Evolutionary conservation across 2,888 invertebrate species (phyloP), one percentile per base, ranked within the genome.

Genomic region (Drosophila leonis): DNA sequence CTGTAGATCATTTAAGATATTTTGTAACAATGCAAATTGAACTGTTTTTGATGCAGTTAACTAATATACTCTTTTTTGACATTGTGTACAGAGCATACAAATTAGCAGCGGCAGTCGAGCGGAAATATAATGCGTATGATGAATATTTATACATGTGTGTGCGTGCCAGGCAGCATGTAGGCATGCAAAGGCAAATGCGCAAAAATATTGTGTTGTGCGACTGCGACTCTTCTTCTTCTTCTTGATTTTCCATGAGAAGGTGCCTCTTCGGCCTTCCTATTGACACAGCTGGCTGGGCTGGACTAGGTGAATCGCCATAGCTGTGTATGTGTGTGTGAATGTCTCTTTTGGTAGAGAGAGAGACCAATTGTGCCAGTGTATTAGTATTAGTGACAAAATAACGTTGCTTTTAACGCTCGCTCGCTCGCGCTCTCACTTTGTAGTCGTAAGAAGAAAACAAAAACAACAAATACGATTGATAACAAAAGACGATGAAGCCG

Each of bases 121-220:
- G 90, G 90, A 90, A 90, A 91, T 90, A 89, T 80, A 84, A 77
- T 86, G 88, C 81, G 82, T 83, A 74, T 71, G 70, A 18, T 48
- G 48, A 48, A 48, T 57, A 48, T 65, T 48, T 35, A 33, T 66
- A 29, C 46, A 10, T 55, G 24, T 48, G 55, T 39, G 49, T 72
- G 73, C 48, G 74, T 65, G 64, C 63, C 60, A 46, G 71, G 59
- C 75, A 56, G 56, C 75, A 72, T 80, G 70, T 80, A 68, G 70
- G 64, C 65, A 79, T 57, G 64, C 64, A 64, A 78, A 78, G 54
- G 63, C 75, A 80, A 83, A 83, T 75, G 81, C 75, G 81, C 81
- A 76, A 83, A 83, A 71, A 61, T 68, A 15, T 56, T 73, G 49
- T 57, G 46, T 54, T 66, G 39, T 35, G 69, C 51, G 55, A 54